Evolutionary conservation across 2,888 invertebrate genomes (phyloP).

Genomic region (Epistrophe eligans): DNA sequence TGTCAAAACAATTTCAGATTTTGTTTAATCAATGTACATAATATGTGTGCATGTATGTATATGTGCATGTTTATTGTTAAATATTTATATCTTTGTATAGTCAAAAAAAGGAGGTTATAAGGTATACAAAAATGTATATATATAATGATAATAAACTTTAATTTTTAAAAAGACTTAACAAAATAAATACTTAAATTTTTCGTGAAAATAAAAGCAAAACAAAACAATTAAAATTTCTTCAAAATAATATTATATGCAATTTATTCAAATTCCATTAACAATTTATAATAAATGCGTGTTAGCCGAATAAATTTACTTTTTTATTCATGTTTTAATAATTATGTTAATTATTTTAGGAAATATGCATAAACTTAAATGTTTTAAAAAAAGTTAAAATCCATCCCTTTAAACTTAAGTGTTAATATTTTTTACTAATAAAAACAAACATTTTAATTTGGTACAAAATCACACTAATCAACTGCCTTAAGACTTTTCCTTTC

Average conservation of each 20-base stretch:
- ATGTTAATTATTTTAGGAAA: constrained; percentile 1
- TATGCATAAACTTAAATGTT: background rate
- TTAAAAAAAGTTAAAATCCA: background rate
- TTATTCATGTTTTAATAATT: background rate
- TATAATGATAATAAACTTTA: too few relatives aligned
- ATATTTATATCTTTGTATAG: too few relatives aligned
- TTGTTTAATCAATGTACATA: too few relatives aligned
- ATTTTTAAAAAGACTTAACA: too few relatives aligned
- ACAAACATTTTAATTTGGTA: constrained; percentile 6
- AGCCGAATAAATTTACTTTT: background rate
- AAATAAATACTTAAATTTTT: too few relatives aligned
- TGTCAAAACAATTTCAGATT: too few relatives aligned
- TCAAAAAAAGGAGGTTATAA: too few relatives aligned
- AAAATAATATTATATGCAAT: background rate
- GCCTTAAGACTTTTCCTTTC: background rate
- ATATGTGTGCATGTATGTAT: too few relatives aligned
- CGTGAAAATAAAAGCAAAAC: too few relatives aligned
- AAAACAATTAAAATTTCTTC: too few relatives aligned
- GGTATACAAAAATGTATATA: too few relatives aligned
- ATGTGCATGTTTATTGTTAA: too few relatives aligned
- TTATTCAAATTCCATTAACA: background rate
- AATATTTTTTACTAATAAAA: constrained; percentile 23
- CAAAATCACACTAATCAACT: background rate
- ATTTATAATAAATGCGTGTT: background rate
- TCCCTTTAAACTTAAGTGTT: constrained; percentile 17